Evolutionary conservation across 1,140 invertebrate genomes (phyloP).

Genomic region (Goniozus legneri): DNA sequence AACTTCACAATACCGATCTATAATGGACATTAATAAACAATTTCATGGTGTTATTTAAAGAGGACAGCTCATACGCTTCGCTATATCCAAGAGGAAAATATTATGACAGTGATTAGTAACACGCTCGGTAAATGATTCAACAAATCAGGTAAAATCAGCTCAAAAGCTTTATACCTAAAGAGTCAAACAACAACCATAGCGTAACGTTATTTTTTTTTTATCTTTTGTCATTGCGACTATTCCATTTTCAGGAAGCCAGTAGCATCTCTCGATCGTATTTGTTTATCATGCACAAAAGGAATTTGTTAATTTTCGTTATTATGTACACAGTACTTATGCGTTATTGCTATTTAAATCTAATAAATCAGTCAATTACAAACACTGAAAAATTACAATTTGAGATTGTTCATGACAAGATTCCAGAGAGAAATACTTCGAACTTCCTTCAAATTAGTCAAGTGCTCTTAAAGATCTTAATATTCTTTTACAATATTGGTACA

Average conservation of each 20-base stretch:
- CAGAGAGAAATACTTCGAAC: slow-evolving; percentile 15
- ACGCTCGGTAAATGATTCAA: slow-evolving; percentile 12
- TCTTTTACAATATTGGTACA: slow-evolving; percentile 19
- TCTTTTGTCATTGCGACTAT: too few species aligned
- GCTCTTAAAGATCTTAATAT: slow-evolving; percentile 26
- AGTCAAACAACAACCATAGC: slow-evolving; percentile 10
- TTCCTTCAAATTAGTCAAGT: slow-evolving; percentile 23
- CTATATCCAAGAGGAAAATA: slow-evolving; percentile 26
- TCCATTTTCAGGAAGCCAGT: not conserved
- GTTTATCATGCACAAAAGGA: not conserved
- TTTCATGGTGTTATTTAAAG: slow-evolving; percentile 14
- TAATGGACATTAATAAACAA: slow-evolving; percentile 15
- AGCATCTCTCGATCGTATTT: not conserved
- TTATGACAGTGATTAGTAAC: slow-evolving; percentile 21
- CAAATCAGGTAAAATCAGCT: not conserved
- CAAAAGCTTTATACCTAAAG: slow-evolving; percentile 5
- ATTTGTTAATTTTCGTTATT: not conserved
- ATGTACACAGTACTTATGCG: too few species aligned
- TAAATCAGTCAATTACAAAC: too few species aligned
- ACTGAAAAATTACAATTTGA: too few species aligned
- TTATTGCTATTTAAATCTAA: too few species aligned
- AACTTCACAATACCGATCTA: slow-evolving; percentile 14
- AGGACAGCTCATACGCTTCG: slow-evolving; percentile 21
- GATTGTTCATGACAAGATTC: too few species aligned
- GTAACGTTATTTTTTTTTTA: not conserved